Evolutionary conservation across 2,888 invertebrate genomes (phyloP).

Genomic region (Heteromurus nitidus): DNA sequence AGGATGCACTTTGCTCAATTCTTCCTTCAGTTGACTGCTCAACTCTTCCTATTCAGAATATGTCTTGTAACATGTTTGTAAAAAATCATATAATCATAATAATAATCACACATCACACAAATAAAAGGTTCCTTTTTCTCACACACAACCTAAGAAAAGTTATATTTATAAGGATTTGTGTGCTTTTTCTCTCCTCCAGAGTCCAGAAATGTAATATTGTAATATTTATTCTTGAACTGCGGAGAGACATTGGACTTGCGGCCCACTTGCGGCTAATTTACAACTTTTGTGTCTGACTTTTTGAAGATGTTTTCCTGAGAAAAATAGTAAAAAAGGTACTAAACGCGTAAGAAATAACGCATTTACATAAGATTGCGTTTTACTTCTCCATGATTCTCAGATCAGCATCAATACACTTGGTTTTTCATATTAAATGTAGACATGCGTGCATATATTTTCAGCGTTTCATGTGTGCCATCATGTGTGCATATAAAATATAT

Average conservation of each 20-base stretch:
- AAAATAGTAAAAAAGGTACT: slow-evolving; percentile 40
- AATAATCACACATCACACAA: slow-evolving; percentile 55
- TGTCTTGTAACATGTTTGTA: too few relatives aligned
- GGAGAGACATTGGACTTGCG: slow-evolving; percentile 40
- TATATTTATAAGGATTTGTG: too few relatives aligned
- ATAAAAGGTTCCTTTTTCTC: slow-evolving; percentile 49
- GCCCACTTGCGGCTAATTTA: slow-evolving; percentile 66
- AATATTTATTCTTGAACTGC: too few relatives aligned
- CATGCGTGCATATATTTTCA: too few relatives aligned
- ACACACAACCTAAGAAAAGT: slow-evolving; percentile 37
- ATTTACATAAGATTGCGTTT: slow-evolving; percentile 31
- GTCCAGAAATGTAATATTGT: too few relatives aligned
- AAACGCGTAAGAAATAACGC: slow-evolving; percentile 58
- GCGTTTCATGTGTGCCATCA: background rate
- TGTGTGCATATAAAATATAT: too few relatives aligned
- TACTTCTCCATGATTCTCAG: slow-evolving; percentile 27
- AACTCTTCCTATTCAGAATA: background rate
- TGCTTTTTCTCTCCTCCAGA: too few relatives aligned
- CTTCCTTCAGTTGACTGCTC: slow-evolving; percentile 14
- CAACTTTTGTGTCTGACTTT: slow-evolving; percentile 39
- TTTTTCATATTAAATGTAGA: background rate
- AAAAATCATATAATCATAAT: slow-evolving; percentile 54
- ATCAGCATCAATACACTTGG: slow-evolving; percentile 13
- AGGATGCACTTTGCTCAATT: slow-evolving; percentile 23
- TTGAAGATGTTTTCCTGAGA: slow-evolving; percentile 18